phyloP scores from a whole-genome alignment of 2,888 invertebrate species.

The Argynnis bischoffii region DNA sequence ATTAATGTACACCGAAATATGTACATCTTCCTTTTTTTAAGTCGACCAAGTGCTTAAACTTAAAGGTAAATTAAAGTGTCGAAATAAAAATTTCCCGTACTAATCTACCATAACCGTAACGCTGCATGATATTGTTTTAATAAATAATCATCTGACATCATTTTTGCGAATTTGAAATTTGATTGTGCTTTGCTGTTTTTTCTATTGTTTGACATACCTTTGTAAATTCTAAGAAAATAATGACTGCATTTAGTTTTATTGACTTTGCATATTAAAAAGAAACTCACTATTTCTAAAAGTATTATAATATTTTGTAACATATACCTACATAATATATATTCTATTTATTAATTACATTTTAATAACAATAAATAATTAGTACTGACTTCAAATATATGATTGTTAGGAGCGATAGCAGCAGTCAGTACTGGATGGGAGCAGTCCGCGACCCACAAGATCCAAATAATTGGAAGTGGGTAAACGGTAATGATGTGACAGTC shows the following conservation, averaged over 20 bases:
- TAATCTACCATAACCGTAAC: too few relatives aligned
- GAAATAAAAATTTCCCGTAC: too few relatives aligned
- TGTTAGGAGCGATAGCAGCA: slow-evolving; percentile 91
- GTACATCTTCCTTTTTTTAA: too few relatives aligned
- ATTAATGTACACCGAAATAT: too few relatives aligned
- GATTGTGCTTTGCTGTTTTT: not conserved
- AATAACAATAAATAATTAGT: not conserved
- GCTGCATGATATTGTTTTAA: too few relatives aligned
- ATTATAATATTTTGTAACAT: not conserved
- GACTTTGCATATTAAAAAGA: not conserved
- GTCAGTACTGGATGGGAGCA: slow-evolving; percentile 97
- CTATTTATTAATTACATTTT: not conserved
- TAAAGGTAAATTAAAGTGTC: too few relatives aligned
- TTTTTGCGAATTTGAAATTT: not conserved
- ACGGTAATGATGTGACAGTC: slow-evolving; percentile 92
- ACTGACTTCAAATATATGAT: slow-evolving; percentile 32
- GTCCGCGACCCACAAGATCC: slow-evolving; percentile 90
- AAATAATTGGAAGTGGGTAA: slow-evolving; percentile 94
- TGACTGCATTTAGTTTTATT: not conserved
- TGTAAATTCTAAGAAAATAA: not conserved
- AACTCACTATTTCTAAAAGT: not conserved
- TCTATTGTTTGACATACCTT: not conserved
- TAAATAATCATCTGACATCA: not conserved
- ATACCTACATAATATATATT: not conserved
- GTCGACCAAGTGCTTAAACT: too few relatives aligned